Evolutionary conservation across 2,888 invertebrate genomes (phyloP).

Genomic region (Aphelenchoides bicaudatus): DNA sequence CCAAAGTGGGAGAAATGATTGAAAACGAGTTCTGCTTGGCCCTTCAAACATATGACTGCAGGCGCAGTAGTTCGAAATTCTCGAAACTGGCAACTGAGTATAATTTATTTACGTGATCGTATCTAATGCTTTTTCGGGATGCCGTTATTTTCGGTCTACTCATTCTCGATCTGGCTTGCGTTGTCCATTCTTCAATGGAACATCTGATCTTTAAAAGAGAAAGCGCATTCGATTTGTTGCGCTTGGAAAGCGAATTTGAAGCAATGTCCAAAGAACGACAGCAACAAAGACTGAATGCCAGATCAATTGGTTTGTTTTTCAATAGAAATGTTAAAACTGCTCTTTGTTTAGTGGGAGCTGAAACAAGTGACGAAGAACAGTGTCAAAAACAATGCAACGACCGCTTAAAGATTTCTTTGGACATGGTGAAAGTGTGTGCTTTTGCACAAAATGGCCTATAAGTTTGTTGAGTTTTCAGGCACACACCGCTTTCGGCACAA

Average conservation of each 20-base stretch:
- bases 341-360: constrained; percentile 3
- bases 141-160: not conserved
- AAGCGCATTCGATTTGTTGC: constrained; percentile 23
- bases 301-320: constrained; percentile 11
- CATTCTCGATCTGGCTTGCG: not conserved
- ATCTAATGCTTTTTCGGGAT: constrained; percentile 13
- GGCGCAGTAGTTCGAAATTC: too few species aligned
- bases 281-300: constrained; percentile 13
- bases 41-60: constrained; percentile 9
- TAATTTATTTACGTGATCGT: too few species aligned
- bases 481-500: constrained; percentile 57
- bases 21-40: too few species aligned
- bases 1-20: not conserved
- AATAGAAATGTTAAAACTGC: not conserved
- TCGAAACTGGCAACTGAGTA: too few species aligned
- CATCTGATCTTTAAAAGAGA: not conserved
- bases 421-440: constrained; percentile 57
- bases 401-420: constrained; percentile 52
- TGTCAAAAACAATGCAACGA: constrained; percentile 56
- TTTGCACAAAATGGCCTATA: constrained; percentile 14
- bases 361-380: constrained; percentile 42
- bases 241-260: constrained; percentile 24
- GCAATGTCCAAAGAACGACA: constrained; percentile 18
- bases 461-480: constrained; percentile 36
- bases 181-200: not conserved